Base-by-base conservation (phyloP, 2,113 vertebrate species). In the Gymnarchus niloticus region DNA sequence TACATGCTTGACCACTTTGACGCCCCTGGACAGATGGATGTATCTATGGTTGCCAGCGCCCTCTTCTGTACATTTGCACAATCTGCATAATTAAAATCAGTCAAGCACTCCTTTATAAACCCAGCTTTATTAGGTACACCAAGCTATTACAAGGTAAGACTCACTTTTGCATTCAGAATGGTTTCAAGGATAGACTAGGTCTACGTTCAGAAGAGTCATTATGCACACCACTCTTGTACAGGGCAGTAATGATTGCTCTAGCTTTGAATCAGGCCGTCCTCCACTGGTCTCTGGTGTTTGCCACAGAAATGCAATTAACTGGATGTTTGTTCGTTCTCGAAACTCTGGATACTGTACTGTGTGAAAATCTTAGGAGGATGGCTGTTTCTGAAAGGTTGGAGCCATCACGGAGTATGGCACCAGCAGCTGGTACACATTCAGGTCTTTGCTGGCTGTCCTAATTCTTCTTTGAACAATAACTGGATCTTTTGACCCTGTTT, bases 31-130 rank as follows among this genome's bases (percentile, higher is more conserved):
- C 52, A 49, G 52, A 80, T 73, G 51, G 77, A 78, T 85, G 73
- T 73, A 86, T 83, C 76, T 73, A 89, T 81, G 91, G 91, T 48
- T 86, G 86, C 89, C 89, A 92, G 93, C 93, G 94, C 94, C 94
- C 94, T 94, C 94, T 94, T 88, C 92, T 87, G 94, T 87, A 52
- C 57, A 84, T 44, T 21, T 1, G n/a, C 46, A 28, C 83, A 21
- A 77, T 56, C 49, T 52, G 10, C 77, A 23, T 17, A 12, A 46
- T 49, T 25, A 80, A 81, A 81, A 59, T 81, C 37, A 73, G 65
- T 28, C 33, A 41, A 73, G 41, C 28, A 69, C 33, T 73, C 14
- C 25, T 33, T 33, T 33, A 73, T 41, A 73, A 12, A 41, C 4
- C 17, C 61, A 17, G 65, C 41, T 73, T 41, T 73, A 73, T 73